A percentile compares a stretch with the other conserved stretches of the same genome.
These are phyloP conservation scores for Dipodomys ordii DNA, from an alignment of 2,113 vertebrate species.

Conservation along the genomic window DNA sequence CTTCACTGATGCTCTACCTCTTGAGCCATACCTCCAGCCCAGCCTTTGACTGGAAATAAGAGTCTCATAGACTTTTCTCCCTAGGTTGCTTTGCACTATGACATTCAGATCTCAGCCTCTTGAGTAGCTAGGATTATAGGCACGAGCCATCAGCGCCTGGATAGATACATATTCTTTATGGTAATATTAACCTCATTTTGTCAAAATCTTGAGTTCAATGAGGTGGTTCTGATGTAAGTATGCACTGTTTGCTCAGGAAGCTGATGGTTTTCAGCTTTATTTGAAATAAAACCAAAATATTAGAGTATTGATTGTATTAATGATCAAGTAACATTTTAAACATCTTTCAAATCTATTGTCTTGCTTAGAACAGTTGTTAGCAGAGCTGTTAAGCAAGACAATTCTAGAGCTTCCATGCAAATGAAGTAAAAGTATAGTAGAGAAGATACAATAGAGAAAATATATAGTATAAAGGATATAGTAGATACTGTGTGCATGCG, in stretches of 20 bases:
- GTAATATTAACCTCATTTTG: not conserved
- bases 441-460: too few species aligned
- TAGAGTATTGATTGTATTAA: not conserved
- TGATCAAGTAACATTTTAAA: not conserved
- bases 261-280: not conserved
- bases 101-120: too few species aligned
- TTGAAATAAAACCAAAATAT: not conserved
- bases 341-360: not conserved
- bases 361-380: not conserved
- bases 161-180: not conserved
- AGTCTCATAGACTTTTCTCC: too few species aligned
- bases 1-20: too few species aligned
- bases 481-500: too few species aligned
- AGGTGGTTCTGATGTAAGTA: not conserved
- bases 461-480: not conserved
- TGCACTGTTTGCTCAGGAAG: not conserved
- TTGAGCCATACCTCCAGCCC: too few species aligned
- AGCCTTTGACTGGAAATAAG: too few species aligned
- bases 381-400: too few species aligned
- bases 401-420: not conserved
- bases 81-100: too few species aligned
- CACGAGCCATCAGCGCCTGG: too few species aligned
- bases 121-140: too few species aligned
- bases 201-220: not conserved
- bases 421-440: not conserved